phyloP scores from a whole-genome alignment of 2,797 vertebrate genomes.

The Microctenopoma lineatum region DNA sequence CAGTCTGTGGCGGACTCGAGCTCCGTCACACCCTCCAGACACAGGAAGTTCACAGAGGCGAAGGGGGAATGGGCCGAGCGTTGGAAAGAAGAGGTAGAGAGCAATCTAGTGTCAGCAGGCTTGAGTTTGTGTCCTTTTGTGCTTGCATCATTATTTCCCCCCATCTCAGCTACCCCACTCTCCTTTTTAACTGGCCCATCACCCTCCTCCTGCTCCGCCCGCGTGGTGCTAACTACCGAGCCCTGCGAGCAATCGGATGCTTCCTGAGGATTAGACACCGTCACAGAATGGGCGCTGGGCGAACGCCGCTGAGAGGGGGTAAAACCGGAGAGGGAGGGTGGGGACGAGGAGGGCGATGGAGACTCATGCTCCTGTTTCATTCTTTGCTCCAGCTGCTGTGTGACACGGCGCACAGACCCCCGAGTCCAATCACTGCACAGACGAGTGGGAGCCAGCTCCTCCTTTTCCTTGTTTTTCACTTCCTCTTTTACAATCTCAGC shows the following conservation, averaged over 20 bases:
- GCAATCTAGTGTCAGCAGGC: conserved; percentile 57
- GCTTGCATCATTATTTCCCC: conserved; percentile 39
- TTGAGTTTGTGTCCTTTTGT: conserved; percentile 61
- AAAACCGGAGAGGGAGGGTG: conserved; percentile 51
- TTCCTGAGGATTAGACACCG: conserved; percentile 75
- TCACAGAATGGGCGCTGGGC: conserved; percentile 68
- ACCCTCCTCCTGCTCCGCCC: conserved; percentile 48
- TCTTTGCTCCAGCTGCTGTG: conserved; percentile 92
- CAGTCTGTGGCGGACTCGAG: conserved; percentile 87
- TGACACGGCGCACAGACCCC: conserved; percentile 92
- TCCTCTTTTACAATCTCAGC: conserved; percentile 70
- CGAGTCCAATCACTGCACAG: conserved; percentile 85
- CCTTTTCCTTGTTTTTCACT: conserved; percentile 68
- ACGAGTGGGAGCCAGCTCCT: conserved; percentile 42
- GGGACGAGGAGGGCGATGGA: conserved; percentile 65
- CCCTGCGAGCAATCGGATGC: conserved; percentile 55
- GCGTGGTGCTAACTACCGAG: conserved; percentile 45
- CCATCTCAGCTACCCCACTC: conserved; percentile 11
- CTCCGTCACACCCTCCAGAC: conserved; percentile 89
- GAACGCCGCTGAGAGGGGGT: conserved; percentile 73
- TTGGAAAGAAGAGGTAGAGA: conserved; percentile 67
- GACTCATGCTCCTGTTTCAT: conserved; percentile 88
- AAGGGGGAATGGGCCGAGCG: conserved; percentile 59
- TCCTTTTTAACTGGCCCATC: conserved; percentile 50
- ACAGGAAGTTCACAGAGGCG: conserved; percentile 80